phyloP scores from a whole-genome alignment of 2,888 invertebrate genomes.

The Parapristionchus giblindavisi region DNA sequence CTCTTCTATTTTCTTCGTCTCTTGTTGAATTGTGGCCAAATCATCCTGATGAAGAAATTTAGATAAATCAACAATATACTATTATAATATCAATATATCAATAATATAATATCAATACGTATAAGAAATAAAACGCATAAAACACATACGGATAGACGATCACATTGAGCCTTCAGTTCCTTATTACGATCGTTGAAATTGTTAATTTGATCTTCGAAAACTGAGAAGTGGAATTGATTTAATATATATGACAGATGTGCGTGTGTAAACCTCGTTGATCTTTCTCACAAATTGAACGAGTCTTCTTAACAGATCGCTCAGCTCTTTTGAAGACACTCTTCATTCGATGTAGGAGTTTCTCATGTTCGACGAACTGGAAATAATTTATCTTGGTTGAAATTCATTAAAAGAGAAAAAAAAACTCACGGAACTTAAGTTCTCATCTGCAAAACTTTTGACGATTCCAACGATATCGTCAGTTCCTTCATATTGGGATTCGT shows the following conservation, averaged over 20 bases:
- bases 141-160: no score
- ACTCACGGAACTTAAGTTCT: slow-evolving; percentile 11
- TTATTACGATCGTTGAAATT: not conserved
- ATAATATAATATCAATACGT: no score
- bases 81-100: no score
- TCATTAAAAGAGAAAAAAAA: not conserved
- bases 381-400: not conserved
- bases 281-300: not conserved
- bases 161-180: not conserved
- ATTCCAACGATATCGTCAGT: not conserved
- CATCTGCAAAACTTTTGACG: not conserved
- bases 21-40: no score
- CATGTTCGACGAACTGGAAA: slow-evolving; percentile 14
- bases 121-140: no score
- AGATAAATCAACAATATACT: no score
- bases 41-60: no score
- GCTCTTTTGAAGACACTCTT: slow-evolving; percentile 14
- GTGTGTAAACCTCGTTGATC: slow-evolving; percentile 23
- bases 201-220: not conserved
- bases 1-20: no score
- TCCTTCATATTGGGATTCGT: slow-evolving; percentile 16
- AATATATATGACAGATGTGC: no score
- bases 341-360: not conserved
- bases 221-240: no score
- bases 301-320: slow-evolving; percentile 10